Base-by-base conservation (phyloP, 2,888 invertebrate species). In the Dascillus cervinus region DNA sequence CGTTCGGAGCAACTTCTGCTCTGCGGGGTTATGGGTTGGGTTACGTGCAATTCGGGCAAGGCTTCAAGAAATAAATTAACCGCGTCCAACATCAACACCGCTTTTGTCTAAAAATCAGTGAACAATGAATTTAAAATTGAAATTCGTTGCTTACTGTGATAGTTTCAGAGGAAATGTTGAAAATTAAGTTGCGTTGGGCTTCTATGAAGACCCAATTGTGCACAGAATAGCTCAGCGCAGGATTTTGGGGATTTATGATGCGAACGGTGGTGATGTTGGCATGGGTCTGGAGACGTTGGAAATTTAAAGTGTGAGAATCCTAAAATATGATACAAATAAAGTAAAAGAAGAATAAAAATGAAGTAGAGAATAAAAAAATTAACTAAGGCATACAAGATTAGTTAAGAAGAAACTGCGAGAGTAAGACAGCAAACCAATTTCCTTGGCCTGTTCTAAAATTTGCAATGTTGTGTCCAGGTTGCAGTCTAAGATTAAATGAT, bases 401-500 rank as follows among this genome's bases (percentile, higher is more conserved):
- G 78, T 76, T 27, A 81, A 55, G 26, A 81, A 65, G 48, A 73
- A 78, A 50, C 71, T 73, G 64, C 83, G 82, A 60, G 83, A 82
- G 21, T 49, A 51, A 3, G 79, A 82, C 44, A 90, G 69, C 66
- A 92, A 75, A 35, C 84, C 82, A 3, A 94, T 75, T 58, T 84
- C 78, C 44, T 78, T 73, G 1, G 91, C 88, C 65, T 91, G 83
- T n/a, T 70, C 64, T 23, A 64, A 43, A 32, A 61, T 46, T 11
- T 69, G 65, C 1, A 72, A 46, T 6, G 87, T 69, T 45, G 77
- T 75, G 5, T 79, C 73, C 0, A 75, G 65, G 2, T 75, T 68
- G 52, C 88, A 85, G 53, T 90, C 88, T 13, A 92, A 47, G 3
- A 92, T 68, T 24, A 91, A 76, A 46, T 81, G 79, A 33, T 70